These are phyloP conservation scores for Agelastica alni DNA, from an alignment of 2,888 invertebrate genomes.

Conservation along the genomic window DNA sequence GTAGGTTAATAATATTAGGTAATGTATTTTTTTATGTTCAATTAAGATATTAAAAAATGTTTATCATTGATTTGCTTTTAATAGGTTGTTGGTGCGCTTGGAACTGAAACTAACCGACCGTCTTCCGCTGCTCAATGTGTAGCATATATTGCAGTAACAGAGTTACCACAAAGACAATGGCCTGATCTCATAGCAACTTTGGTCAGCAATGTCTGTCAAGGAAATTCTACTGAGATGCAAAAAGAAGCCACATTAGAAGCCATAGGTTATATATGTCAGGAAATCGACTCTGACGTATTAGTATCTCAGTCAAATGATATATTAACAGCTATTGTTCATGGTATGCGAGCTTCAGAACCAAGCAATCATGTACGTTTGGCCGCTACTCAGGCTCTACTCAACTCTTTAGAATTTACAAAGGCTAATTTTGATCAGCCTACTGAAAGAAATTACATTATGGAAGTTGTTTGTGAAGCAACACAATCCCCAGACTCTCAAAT, in stretches of 20 bases:
- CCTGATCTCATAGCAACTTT: slow-evolving; percentile 84
- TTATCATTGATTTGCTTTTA: slow-evolving; percentile 17
- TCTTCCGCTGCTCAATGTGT: slow-evolving; percentile 99
- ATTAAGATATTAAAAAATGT: neutral
- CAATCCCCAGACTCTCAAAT: slow-evolving; percentile 91
- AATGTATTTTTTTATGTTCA: too few relatives aligned
- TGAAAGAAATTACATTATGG: slow-evolving; percentile 99
- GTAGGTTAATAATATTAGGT: too few relatives aligned
- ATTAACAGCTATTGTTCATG: slow-evolving; percentile 87
- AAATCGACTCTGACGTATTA: slow-evolving; percentile 92
- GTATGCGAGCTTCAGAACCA: slow-evolving; percentile 93
- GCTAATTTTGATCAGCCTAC: slow-evolving; percentile 97
- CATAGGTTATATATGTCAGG: slow-evolving; percentile 98
- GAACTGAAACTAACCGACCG: slow-evolving; percentile 93
- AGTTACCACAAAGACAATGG: slow-evolving; percentile 92
- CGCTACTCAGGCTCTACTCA: slow-evolving; percentile 94
- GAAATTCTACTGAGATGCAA: slow-evolving; percentile 87
- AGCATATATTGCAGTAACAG: slow-evolving; percentile 96
- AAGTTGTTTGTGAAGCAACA: slow-evolving; percentile 97
- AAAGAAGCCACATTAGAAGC: slow-evolving; percentile 97
- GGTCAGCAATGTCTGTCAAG: slow-evolving; percentile 88
- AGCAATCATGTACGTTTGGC: slow-evolving; percentile 94
- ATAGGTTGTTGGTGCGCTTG: slow-evolving; percentile 89
- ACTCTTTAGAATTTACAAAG: slow-evolving; percentile 97
- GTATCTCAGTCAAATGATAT: slow-evolving; percentile 94